Conservation (phyloP, 2,888 invertebrate species). For the Catocala sponsa region DNA sequence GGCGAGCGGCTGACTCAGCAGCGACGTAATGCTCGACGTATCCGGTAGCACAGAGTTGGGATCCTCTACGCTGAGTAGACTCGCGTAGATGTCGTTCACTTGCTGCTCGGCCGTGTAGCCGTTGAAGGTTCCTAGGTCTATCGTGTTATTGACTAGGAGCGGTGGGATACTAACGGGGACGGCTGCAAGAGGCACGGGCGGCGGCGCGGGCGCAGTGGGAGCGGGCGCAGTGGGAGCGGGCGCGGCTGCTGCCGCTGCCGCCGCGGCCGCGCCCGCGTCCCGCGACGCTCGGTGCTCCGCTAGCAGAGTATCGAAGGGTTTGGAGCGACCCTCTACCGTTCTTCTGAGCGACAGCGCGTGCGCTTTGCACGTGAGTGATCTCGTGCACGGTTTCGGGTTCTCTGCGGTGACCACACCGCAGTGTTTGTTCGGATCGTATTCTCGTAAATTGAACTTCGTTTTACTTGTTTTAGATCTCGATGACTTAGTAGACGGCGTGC, state of each 20-base stretch:
- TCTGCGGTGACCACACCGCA: slow-evolving; percentile 93
- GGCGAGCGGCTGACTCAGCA: slow-evolving; percentile 72
- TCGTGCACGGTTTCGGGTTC: slow-evolving; percentile 91
- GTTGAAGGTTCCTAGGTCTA: slow-evolving; percentile 75
- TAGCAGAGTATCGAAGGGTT: slow-evolving; percentile 92
- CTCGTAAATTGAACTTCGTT: slow-evolving; percentile 86
- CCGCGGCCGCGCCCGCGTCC: slow-evolving; percentile 73
- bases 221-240: slow-evolving; percentile 47
- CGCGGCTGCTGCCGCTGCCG: slow-evolving; percentile 52
- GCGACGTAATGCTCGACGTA: slow-evolving; percentile 73
- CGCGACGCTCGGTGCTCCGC: slow-evolving; percentile 91
- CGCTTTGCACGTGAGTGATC: slow-evolving; percentile 92
- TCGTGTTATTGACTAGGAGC: slow-evolving; percentile 73
- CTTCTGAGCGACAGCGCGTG: slow-evolving; percentile 91
- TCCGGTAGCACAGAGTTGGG: slow-evolving; percentile 73
- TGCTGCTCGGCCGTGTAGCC: slow-evolving; percentile 77
- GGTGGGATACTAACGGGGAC: slow-evolving; percentile 65
- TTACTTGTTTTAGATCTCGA: slow-evolving; percentile 75
- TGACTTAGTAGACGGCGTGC: slow-evolving; percentile 65
- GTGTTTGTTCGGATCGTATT: slow-evolving; percentile 94
- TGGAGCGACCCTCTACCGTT: slow-evolving; percentile 91
- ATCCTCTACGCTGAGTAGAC: slow-evolving; percentile 74
- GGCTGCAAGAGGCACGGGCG: slow-evolving; percentile 43
- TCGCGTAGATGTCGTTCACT: slow-evolving; percentile 79
- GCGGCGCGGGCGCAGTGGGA: slow-evolving; percentile 39